These are phyloP conservation scores for Lampris megalopsis DNA, from an alignment of 2,113 vertebrate genomes.

Conservation along the genomic window DNA sequence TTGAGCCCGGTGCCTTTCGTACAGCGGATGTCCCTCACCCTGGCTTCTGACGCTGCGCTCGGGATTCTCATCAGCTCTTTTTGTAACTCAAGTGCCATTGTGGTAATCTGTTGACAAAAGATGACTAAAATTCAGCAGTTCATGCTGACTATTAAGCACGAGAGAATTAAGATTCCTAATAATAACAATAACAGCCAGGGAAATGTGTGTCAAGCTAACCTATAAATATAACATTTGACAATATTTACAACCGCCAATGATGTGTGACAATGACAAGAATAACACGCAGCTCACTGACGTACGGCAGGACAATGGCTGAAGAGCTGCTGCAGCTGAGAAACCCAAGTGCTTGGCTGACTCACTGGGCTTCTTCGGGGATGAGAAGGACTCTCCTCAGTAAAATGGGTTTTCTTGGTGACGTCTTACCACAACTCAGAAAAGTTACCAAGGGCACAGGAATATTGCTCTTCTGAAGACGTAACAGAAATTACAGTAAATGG, in stretches of 20 bases:
- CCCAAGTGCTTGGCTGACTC: conserved; percentile 83
- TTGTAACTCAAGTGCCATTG: conserved; percentile 86
- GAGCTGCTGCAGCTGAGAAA: not conserved
- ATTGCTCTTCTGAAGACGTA: conserved; percentile 51
- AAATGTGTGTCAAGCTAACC: not conserved
- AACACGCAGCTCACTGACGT: not conserved
- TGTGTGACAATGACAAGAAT: not conserved
- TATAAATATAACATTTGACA: not conserved
- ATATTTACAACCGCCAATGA: not conserved
- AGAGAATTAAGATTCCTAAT: conserved; percentile 6
- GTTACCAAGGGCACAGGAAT: conserved; percentile 87
- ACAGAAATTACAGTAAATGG: not conserved
- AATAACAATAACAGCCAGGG: conserved; percentile 11
- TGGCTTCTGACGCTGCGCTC: conserved; percentile 73
- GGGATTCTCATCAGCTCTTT: conserved; percentile 86
- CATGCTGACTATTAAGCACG: not conserved
- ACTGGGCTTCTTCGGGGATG: conserved; percentile 83
- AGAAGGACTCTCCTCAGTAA: conserved; percentile 91
- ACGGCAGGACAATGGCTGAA: not conserved
- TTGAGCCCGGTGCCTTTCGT: conserved; percentile 31
- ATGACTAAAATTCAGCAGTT: conserved; percentile 36
- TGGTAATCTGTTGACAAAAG: conserved; percentile 83
- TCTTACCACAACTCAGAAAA: conserved; percentile 88
- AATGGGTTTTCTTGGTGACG: conserved; percentile 86
- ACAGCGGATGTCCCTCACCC: conserved; percentile 74